phyloP scores from a whole-genome alignment of 2,888 invertebrate genomes.

The Colostygia pectinataria region DNA sequence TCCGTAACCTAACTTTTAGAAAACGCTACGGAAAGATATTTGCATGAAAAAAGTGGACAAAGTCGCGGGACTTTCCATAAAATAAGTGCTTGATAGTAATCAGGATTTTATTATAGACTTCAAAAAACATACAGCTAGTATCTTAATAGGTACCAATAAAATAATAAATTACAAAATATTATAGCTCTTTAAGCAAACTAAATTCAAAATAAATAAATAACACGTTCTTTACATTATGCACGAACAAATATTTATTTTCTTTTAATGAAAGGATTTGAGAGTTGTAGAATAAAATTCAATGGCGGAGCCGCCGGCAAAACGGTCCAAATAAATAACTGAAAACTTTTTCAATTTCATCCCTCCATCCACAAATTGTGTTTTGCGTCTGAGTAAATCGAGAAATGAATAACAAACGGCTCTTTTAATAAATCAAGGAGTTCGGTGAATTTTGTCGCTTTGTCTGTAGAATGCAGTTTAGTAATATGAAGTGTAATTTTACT shows the following conservation, averaged over 20 bases:
- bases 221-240: slow-evolving; percentile 24
- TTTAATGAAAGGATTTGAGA: slow-evolving; percentile 50
- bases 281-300: slow-evolving; percentile 71
- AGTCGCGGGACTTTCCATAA: too few species aligned
- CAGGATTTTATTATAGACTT: too few species aligned
- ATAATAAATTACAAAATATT: too few species aligned
- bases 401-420: slow-evolving; percentile 75
- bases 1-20: too few species aligned
- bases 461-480: neutral
- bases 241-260: slow-evolving; percentile 34
- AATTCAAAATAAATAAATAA: slow-evolving; percentile 14
- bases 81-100: too few species aligned
- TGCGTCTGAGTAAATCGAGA: slow-evolving; percentile 76
- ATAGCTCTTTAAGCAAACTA: too few species aligned
- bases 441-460: slow-evolving; percentile 12
- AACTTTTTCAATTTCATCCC: slow-evolving; percentile 81
- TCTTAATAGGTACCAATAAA: too few species aligned
- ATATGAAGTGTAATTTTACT: too few species aligned
- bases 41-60: too few species aligned
- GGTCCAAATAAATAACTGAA: slow-evolving; percentile 77
- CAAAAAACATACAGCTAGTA: too few species aligned
- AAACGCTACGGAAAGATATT: too few species aligned
- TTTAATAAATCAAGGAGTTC: slow-evolving; percentile 61
- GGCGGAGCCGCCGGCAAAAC: slow-evolving; percentile 60
- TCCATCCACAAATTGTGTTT: slow-evolving; percentile 78